Conservation (phyloP, 2,888 invertebrate species). For the Atrina japonica region DNA sequence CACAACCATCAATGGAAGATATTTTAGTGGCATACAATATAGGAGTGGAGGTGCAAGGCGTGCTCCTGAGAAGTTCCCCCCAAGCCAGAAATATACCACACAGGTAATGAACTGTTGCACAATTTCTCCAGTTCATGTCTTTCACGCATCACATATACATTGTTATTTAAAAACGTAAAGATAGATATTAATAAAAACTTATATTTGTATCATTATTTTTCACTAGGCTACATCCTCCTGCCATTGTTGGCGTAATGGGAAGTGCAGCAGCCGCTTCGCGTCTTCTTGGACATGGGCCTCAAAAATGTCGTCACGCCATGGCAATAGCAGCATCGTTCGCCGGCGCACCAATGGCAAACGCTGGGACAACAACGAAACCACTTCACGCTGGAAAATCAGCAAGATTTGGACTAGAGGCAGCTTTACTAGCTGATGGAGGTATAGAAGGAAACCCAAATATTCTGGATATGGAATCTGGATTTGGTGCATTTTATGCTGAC, state of each 20-base stretch:
- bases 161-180: too few relatives aligned
- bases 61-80: conserved; percentile 60
- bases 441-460: conserved; percentile 66
- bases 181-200: too few relatives aligned
- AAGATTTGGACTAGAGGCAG: conserved; percentile 66
- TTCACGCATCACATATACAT: too few relatives aligned
- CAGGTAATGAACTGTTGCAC: conserved; percentile 58
- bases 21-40: conserved; percentile 67
- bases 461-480: conserved; percentile 63
- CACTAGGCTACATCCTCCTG: conserved; percentile 68
- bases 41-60: conserved; percentile 67
- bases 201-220: too few relatives aligned
- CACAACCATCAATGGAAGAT: conserved; percentile 54
- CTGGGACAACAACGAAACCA: conserved; percentile 69
- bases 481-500: conserved; percentile 67
- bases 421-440: conserved; percentile 62
- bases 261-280: conserved; percentile 66
- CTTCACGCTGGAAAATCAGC: conserved; percentile 69
- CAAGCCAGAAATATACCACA: conserved; percentile 65
- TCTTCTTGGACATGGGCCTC: conserved; percentile 56
- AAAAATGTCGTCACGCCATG: conserved; percentile 60
- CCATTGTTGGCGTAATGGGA: conserved; percentile 71
- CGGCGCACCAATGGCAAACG: conserved; percentile 72
- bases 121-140: too few relatives aligned
- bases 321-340: conserved; percentile 70